Base-by-base conservation (phyloP, 2,797 vertebrate species). In the Melanotaenia boesemani region DNA sequence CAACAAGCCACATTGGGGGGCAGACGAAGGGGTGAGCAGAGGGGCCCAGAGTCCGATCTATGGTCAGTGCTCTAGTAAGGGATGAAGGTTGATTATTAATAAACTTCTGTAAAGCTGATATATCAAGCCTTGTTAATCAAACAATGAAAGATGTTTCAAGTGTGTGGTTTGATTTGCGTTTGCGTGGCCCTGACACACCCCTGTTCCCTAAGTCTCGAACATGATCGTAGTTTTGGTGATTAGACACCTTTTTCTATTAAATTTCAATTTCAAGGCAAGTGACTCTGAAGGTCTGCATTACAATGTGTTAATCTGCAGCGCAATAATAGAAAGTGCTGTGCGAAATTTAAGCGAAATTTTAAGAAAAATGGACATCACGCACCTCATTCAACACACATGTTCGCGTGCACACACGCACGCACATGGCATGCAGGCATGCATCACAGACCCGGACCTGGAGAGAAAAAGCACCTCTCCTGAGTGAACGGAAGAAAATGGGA, bases 101-200 rank as follows among this genome's bases (percentile, higher is more conserved):
- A 70, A 93, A 92, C 84, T 91, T 90, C 84, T 75, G 83, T 89
- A 63, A 89, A 88, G 88, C 73, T 87, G 88, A 87, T 83, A 88
- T 86, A 90, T 91, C 90, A 93, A 91, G 88, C 81, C 84, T 86
- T 82, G 85, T 89, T 90, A 88, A 83, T 32, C 85, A 81, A 83
- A 88, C 81, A 90, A 82, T 55, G 46, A 81, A 69, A 44, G 83
- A 80, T 67, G 55, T 57, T 28, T 69, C 55, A 70, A 74, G 76
- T 86, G 77, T 78, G 66, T 76, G 78, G 78, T 74, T 72, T 7
- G 26, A 70, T 36, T 74, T 70, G 57, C 59, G 37, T 37, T 46
- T 20, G 44, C 44, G 16, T 20, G 44, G 44, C 16, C 74, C 74
- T 77, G 75, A 74, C 76, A 68, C 60, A 20, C 64, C 58, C 37